phyloP scores from a whole-genome alignment of 2,888 invertebrate species.

The Chouioia cunea region DNA sequence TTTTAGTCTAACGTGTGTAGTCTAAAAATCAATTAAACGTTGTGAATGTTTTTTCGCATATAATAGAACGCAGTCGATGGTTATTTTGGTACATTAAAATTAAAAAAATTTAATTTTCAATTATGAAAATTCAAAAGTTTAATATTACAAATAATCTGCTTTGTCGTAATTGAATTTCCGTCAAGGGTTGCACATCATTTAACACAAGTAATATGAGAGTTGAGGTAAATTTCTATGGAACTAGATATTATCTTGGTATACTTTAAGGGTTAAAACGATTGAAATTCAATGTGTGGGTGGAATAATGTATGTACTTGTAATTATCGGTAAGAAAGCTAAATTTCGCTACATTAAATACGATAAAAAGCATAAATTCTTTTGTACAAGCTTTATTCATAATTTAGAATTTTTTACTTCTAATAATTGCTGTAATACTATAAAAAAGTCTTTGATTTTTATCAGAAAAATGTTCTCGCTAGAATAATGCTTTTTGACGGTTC shows the following conservation, averaged over 20 bases:
- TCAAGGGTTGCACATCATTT: conserved; percentile 54
- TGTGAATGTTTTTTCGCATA: no score
- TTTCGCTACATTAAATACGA: conserved; percentile 9
- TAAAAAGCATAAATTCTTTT: background rate
- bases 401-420: background rate
- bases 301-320: background rate
- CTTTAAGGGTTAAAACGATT: conserved; percentile 21
- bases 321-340: background rate
- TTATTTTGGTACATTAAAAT: conserved; percentile 24
- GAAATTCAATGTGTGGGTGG: conserved; percentile 4
- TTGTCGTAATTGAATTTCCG: conserved; percentile 52
- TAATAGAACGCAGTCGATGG: conserved; percentile 2
- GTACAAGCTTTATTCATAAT: conserved; percentile 3
- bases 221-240: conserved; percentile 39
- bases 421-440: background rate
- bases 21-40: no score
- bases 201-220: conserved; percentile 51
- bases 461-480: no score
- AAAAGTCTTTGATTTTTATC: no score
- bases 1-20: no score
- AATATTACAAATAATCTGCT: conserved; percentile 55
- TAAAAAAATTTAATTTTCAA: conserved; percentile 41
- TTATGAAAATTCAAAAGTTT: conserved; percentile 27
- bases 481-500: background rate
- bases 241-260: conserved; percentile 11